Percentiles rank a stretch among this genome's conserved stretches.
phyloP scores from a whole-genome alignment of 2,888 invertebrate genomes.

The Cylindroiulus punctatus region DNA sequence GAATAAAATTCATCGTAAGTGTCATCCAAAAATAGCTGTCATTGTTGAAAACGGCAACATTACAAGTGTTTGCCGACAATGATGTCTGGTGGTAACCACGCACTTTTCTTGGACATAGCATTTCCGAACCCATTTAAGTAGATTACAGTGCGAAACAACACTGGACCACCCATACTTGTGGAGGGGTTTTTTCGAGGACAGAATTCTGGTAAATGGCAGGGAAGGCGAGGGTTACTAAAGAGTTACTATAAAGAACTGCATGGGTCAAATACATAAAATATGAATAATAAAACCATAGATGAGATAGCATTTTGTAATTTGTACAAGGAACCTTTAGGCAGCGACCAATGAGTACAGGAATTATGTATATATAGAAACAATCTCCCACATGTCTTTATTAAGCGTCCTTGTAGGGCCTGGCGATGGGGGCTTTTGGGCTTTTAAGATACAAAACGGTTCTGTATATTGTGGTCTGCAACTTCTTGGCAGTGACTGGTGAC shows the following conservation, averaged over 20 bases:
- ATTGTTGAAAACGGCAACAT: not conserved
- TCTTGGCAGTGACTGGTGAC: constrained; percentile 46
- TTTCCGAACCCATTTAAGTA: not conserved
- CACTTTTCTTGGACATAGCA: not conserved
- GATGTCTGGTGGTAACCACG: constrained; percentile 18
- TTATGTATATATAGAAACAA: constrained; percentile 1
- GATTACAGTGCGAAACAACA: constrained; percentile 2
- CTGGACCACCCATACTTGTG: not conserved
- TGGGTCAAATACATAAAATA: not conserved
- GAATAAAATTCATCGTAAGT: constrained; percentile 11
- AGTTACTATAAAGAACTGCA: constrained; percentile 18
- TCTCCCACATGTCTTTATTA: constrained; percentile 18
- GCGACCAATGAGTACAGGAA: not conserved
- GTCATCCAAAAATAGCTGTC: constrained; percentile 3
- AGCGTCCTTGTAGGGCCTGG: constrained; percentile 1
- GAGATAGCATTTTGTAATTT: not conserved
- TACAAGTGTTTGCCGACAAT: not conserved
- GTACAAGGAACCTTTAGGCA: not conserved
- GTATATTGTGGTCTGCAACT: constrained; percentile 44
- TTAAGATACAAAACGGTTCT: constrained; percentile 35
- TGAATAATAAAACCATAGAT: constrained; percentile 1
- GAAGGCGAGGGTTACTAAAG: not conserved
- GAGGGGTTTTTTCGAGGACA: not conserved
- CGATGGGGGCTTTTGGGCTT: constrained; percentile 11
- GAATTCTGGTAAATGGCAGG: not conserved